A percentile compares a stretch with the other conserved stretches of the same genome.
Conservation (phyloP, 2,888 invertebrate genomes). For the Eupeodes latifasciatus region DNA sequence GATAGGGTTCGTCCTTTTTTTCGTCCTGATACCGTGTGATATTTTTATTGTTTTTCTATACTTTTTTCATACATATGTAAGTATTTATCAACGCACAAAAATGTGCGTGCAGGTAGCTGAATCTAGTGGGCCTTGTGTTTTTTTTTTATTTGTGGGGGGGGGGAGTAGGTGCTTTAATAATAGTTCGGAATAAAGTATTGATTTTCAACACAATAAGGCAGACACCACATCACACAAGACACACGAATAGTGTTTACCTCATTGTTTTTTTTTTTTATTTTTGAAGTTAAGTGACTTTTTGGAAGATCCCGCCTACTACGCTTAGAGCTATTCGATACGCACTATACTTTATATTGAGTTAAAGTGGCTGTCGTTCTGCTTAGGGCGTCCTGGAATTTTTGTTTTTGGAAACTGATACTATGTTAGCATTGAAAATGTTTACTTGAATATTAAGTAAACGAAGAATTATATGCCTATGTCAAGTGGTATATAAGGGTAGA, state of each 20-base stretch:
- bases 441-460: slow-evolving; percentile 54
- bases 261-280: slow-evolving; percentile 26
- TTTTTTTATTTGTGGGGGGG: background rate
- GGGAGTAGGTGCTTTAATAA: slow-evolving; percentile 42
- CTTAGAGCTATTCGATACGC: slow-evolving; percentile 45
- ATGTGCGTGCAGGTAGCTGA: background rate
- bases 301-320: slow-evolving; percentile 59
- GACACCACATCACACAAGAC: slow-evolving; percentile 17
- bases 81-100: slow-evolving; percentile 43
- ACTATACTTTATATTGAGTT: slow-evolving; percentile 50
- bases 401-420: slow-evolving; percentile 43
- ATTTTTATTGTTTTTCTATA: slow-evolving; percentile 66
- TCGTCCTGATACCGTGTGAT: slow-evolving; percentile 55
- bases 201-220: slow-evolving; percentile 45
- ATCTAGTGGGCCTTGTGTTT: slow-evolving; percentile 13
- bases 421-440: slow-evolving; percentile 62
- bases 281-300: slow-evolving; percentile 61
- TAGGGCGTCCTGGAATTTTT: slow-evolving; percentile 17
- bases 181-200: slow-evolving; percentile 67
- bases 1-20: slow-evolving; percentile 46
- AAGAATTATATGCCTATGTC: slow-evolving; percentile 41
- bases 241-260: slow-evolving; percentile 51
- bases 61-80: too few species aligned
- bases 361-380: slow-evolving; percentile 52
- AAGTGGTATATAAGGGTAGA: slow-evolving; percentile 31